phyloP scores from a whole-genome alignment of 2,113 vertebrate genomes.

The Uropsilus gracilis region DNA sequence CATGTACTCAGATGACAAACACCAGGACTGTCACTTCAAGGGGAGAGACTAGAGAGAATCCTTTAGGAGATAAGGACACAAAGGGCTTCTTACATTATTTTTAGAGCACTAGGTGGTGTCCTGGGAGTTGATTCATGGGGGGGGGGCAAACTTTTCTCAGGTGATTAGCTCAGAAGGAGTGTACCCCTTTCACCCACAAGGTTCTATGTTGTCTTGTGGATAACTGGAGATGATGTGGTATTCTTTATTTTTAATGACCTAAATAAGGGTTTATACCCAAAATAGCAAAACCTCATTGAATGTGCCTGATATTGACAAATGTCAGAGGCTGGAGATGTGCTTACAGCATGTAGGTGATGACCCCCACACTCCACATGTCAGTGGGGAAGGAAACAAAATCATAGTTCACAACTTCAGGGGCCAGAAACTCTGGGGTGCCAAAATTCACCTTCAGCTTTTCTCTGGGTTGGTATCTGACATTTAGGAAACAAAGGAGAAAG shows the following conservation, averaged over 20 bases:
- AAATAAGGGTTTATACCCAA: neutral
- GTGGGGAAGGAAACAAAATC: conserved; percentile 98
- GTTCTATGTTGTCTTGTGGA: neutral
- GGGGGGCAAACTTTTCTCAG: neutral
- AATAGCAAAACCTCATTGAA: neutral
- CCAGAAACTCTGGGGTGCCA: conserved; percentile 97
- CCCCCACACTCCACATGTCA: conserved; percentile 98
- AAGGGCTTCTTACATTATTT: neutral
- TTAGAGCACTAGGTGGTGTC: neutral
- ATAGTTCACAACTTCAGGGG: conserved; percentile 98
- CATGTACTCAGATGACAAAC: no score
- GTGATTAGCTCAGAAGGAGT: neutral
- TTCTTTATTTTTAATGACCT: neutral
- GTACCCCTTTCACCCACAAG: neutral
- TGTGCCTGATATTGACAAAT: accelerated
- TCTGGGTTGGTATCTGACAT: conserved; percentile 94
- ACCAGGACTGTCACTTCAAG: neutral
- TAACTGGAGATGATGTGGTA: neutral
- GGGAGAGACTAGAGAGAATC: neutral
- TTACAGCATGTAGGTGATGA: conserved; percentile 99
- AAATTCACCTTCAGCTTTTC: conserved; percentile 98
- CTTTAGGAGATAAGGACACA: neutral
- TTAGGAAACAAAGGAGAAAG: neutral
- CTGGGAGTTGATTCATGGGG: neutral
- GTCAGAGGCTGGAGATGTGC: conserved; percentile 71